A percentile compares a stretch with the other conserved stretches of the same genome.
phyloP scores from a whole-genome alignment of 2,797 vertebrate genomes.

The Xenops minutus region DNA sequence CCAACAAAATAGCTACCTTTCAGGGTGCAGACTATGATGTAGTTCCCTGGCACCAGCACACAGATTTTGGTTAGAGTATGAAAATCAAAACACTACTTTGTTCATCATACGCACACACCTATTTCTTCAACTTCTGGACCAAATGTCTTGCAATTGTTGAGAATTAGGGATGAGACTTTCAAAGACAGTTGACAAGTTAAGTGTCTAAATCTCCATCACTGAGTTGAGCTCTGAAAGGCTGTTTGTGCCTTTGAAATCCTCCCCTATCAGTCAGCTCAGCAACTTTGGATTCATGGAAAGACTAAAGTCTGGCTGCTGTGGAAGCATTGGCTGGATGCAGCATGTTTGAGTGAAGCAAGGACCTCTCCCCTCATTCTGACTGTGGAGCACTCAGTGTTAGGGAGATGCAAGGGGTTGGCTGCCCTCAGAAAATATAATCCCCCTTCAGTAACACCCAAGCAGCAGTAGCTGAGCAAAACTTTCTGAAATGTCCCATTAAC shows the following conservation, averaged over 20 bases:
- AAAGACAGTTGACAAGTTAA: not conserved
- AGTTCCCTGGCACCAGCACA: conserved; percentile 1
- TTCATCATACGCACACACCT: not conserved
- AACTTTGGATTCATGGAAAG: not conserved
- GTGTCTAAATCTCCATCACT: not conserved
- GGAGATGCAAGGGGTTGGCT: not conserved
- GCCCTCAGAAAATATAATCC: not conserved
- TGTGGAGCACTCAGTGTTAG: not conserved
- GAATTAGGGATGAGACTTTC: not conserved
- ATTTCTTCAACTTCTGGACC: not conserved
- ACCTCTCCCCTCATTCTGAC: not conserved
- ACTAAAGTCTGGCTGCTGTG: not conserved
- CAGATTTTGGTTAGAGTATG: not conserved
- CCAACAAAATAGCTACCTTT: conserved; percentile 33
- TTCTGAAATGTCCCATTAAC: not conserved
- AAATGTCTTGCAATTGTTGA: not conserved
- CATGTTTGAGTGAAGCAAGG: fast-evolving
- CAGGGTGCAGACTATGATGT: conserved; percentile 20
- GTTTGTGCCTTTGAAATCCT: not conserved
- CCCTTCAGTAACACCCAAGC: not conserved
- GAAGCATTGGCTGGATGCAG: not conserved
- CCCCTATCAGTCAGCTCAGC: not conserved
- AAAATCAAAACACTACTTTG: conserved; percentile 30
- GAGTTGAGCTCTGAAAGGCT: not conserved
- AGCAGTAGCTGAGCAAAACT: not conserved